Evolutionary conservation across 2,888 invertebrate species (phyloP).

Genomic region (Spodoptera littoralis): DNA sequence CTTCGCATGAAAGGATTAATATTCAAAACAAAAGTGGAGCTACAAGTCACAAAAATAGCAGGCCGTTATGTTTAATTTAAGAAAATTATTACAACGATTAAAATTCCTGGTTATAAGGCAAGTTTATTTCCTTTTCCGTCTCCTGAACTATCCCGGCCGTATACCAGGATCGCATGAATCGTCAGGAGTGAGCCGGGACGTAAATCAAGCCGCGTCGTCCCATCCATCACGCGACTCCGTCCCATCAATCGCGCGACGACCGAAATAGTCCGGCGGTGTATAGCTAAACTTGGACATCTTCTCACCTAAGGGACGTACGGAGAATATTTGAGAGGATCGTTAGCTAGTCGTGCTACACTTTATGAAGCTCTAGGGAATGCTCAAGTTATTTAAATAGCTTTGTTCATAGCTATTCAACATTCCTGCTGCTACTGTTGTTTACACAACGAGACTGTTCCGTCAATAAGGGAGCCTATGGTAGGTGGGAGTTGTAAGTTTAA

Average conservation of each 20-base stretch:
- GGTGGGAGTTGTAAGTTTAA: no score
- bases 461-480: constrained; percentile 2
- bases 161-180: constrained; percentile 75
- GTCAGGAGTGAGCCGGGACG: constrained; percentile 72
- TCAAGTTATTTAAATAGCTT: constrained; percentile 53
- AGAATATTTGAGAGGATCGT: constrained; percentile 50
- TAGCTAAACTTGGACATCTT: constrained; percentile 69
- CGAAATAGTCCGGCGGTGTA: constrained; percentile 78
- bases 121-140: constrained; percentile 60
- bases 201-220: constrained; percentile 81
- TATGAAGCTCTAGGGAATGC: constrained; percentile 55
- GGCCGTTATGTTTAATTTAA: constrained; percentile 43
- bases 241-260: constrained; percentile 81
- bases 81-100: constrained; percentile 60
- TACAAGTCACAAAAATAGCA: constrained; percentile 45
- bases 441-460: constrained; percentile 41
- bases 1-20: constrained; percentile 23
- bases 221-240: constrained; percentile 83
- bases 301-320: constrained; percentile 65
- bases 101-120: constrained; percentile 59
- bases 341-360: constrained; percentile 47
- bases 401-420: constrained; percentile 46
- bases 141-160: constrained; percentile 37
- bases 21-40: constrained; percentile 18
- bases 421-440: constrained; percentile 29